Conservation (phyloP, 2,797 vertebrate genomes). For the Cheirogaleus major region DNA sequence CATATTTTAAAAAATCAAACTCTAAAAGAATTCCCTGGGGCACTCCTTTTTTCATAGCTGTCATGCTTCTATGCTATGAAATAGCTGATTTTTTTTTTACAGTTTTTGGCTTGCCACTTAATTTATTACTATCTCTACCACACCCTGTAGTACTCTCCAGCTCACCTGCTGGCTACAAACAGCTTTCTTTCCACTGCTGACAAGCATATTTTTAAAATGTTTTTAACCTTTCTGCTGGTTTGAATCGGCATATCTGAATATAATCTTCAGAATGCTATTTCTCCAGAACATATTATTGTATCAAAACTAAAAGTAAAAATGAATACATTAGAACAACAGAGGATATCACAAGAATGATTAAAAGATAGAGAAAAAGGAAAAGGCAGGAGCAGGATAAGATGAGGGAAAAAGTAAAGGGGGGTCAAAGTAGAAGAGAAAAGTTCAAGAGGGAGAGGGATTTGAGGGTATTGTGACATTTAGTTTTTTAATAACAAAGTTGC, state of each 20-base stretch:
- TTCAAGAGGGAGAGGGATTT: conserved; percentile 58
- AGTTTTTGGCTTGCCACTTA: conserved; percentile 90
- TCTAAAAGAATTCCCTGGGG: conserved; percentile 93
- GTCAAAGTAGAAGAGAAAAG: conserved; percentile 6
- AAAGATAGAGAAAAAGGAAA: conserved; percentile 54
- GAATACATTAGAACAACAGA: conserved; percentile 70
- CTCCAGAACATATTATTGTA: conserved; percentile 64
- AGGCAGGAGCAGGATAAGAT: neutral
- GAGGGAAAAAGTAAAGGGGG: neutral
- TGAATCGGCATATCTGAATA: conserved; percentile 69
- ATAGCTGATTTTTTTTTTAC: conserved; percentile 76
- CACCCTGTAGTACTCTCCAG: conserved; percentile 89
- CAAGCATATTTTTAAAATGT: conserved; percentile 76
- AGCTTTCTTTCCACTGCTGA: conserved; percentile 83
- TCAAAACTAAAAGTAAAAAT: conserved; percentile 73
- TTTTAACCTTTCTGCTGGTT: conserved; percentile 66
- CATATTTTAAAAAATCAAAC: conserved; percentile 90
- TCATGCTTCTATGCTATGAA: conserved; percentile 94
- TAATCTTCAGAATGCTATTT: conserved; percentile 74
- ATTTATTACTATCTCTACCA: conserved; percentile 93
- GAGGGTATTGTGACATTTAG: conserved; percentile 68
- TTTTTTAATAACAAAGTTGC: conserved; percentile 84
- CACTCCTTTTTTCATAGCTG: conserved; percentile 96
- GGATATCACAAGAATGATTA: conserved; percentile 70
- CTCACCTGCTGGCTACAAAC: conserved; percentile 90